These are phyloP conservation scores for Ctenoplectra terminalis DNA, from an alignment of 1,140 invertebrate genomes.

Conservation along the genomic window DNA sequence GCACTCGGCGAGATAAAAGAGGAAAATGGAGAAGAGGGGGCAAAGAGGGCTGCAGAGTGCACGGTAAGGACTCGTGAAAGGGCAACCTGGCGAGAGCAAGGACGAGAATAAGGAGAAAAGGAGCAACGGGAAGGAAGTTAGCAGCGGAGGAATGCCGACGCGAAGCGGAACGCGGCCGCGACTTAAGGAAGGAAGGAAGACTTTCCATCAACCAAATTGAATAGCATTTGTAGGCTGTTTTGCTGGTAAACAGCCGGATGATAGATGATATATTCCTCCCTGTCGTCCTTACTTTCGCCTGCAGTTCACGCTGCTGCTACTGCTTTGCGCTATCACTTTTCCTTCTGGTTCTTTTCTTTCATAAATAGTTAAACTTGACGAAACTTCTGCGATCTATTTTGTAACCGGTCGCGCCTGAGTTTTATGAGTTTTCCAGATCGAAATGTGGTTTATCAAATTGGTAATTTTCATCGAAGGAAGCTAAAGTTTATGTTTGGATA, in stretches of 20 bases:
- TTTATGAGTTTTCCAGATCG: neutral
- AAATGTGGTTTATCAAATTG: neutral
- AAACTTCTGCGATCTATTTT: neutral
- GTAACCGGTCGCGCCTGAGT: neutral
- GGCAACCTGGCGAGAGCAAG: conserved; percentile 34
- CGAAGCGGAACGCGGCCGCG: conserved; percentile 40
- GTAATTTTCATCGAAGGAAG: too few relatives aligned
- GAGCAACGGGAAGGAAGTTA: conserved; percentile 54
- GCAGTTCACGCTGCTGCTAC: conserved; percentile 45
- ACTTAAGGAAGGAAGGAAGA: conserved; percentile 52
- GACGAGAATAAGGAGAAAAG: conserved; percentile 40
- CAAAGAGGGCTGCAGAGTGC: neutral
- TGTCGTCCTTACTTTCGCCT: conserved; percentile 41
- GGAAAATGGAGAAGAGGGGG: neutral
- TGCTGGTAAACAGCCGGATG: conserved; percentile 69
- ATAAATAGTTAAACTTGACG: neutral
- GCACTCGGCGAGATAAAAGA: neutral
- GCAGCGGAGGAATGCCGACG: conserved; percentile 57
- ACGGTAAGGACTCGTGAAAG: conserved; percentile 46
- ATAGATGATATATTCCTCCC: conserved; percentile 66
- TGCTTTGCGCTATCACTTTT: conserved; percentile 35
- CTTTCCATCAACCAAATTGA: conserved; percentile 75
- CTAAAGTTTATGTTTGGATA: too few relatives aligned
- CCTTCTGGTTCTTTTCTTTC: neutral
- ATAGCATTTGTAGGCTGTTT: conserved; percentile 73